A percentile compares a stretch with the other conserved stretches of the same genome.
Conservation (phyloP, 2,888 invertebrate genomes). For the Parthenolecanium corni region DNA sequence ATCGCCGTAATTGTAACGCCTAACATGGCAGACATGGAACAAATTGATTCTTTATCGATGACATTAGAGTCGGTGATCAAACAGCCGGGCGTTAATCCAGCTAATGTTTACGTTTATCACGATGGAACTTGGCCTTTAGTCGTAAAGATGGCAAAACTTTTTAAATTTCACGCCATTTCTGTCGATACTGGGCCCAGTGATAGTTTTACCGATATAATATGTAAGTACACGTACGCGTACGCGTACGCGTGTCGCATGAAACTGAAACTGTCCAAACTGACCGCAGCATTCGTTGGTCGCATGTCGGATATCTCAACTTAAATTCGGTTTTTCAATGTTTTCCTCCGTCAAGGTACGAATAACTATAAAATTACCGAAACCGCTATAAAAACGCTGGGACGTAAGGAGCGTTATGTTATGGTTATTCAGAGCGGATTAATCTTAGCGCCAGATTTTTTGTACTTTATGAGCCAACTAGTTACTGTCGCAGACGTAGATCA, state of each 20-base stretch:
- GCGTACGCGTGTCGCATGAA: background rate
- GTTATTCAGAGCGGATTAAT: conserved; percentile 43
- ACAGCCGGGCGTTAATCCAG: conserved; percentile 43
- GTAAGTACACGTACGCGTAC: background rate
- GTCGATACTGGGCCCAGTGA: conserved; percentile 2
- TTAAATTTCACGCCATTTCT: conserved; percentile 31
- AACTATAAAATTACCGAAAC: conserved; percentile 3
- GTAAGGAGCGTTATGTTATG: conserved; percentile 39
- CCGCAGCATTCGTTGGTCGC: too few relatives aligned
- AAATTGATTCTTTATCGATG: conserved; percentile 30
- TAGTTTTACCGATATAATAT: background rate
- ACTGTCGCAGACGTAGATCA: conserved; percentile 38
- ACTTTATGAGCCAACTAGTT: conserved; percentile 41
- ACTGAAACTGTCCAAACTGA: too few relatives aligned
- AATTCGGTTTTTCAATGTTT: background rate
- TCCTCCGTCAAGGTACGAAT: background rate
- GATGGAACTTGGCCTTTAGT: conserved; percentile 31
- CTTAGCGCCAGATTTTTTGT: conserved; percentile 43
- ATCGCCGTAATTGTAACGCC: conserved; percentile 35
- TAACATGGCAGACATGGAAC: conserved; percentile 5
- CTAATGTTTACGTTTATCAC: conserved; percentile 37
- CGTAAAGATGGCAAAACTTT: conserved; percentile 32
- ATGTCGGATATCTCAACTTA: too few relatives aligned
- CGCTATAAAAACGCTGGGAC: conserved; percentile 22
- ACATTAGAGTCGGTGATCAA: conserved; percentile 39